phyloP scores from a whole-genome alignment of 2,113 vertebrate genomes.

The Pterocles gutturalis region DNA sequence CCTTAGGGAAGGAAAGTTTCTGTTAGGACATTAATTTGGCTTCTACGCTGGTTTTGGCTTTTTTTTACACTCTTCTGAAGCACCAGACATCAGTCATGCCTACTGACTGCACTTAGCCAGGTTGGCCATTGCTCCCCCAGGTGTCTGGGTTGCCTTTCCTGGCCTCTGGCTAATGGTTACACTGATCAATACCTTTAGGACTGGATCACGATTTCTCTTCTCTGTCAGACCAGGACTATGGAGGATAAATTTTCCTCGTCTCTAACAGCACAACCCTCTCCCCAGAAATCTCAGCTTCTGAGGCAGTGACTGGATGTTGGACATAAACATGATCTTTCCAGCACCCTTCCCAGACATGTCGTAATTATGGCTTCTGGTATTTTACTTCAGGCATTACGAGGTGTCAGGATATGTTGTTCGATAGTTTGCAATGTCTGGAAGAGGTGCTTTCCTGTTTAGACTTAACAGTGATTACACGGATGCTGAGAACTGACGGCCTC shows the following conservation, averaged over 20 bases:
- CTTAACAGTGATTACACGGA: not conserved
- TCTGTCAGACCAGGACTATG: not conserved
- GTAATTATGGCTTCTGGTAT: not conserved
- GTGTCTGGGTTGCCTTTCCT: not conserved
- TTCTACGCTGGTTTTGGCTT: too few species aligned
- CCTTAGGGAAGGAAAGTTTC: not conserved
- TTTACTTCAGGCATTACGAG: not conserved
- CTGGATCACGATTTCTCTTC: not conserved
- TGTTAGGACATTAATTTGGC: not conserved
- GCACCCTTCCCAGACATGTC: not conserved
- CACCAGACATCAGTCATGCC: not conserved
- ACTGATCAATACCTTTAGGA: not conserved
- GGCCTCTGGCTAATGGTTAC: not conserved
- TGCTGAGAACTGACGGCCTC: not conserved
- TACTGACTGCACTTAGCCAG: not conserved
- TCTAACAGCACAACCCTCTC: not conserved
- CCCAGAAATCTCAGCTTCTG: not conserved
- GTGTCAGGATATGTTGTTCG: not conserved
- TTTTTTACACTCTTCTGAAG: not conserved
- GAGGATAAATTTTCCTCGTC: not conserved
- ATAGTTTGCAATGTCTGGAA: not conserved
- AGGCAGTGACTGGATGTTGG: not conserved
- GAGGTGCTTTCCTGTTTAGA: not conserved
- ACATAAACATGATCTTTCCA: not conserved
- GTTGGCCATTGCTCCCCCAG: not conserved